These are phyloP conservation scores for Oopsacas minuta DNA, from an alignment of 37 sponge, comb jelly and placozoan species.

Conservation along the genomic window DNA sequence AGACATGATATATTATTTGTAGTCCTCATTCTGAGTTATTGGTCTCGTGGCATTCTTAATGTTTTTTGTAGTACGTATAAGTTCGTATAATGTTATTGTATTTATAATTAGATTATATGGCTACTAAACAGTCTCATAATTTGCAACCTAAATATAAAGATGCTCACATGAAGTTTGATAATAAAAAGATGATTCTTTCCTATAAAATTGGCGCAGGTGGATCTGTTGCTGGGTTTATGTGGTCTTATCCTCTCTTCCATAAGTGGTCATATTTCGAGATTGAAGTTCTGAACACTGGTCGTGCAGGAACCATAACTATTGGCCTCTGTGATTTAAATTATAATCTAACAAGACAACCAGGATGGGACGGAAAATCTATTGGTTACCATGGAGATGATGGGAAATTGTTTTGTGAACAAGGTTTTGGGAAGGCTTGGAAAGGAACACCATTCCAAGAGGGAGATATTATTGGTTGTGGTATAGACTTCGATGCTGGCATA, in stretches of 20 bases:
- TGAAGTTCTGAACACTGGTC: background rate
- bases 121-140: background rate
- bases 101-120: no score
- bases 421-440: background rate
- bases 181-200: background rate
- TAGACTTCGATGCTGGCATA: background rate
- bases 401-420: background rate
- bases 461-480: background rate
- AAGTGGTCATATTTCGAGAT: conserved; percentile 17
- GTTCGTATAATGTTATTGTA: no score
- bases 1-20: no score
- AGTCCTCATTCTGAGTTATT: no score
- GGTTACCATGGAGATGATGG: conserved; percentile 19
- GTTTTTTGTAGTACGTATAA: no score
- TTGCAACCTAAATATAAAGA: background rate
- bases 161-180: background rate
- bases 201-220: background rate
- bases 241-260: conserved; percentile 14
- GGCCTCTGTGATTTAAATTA: background rate
- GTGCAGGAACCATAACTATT: background rate
- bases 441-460: background rate
- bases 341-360: background rate
- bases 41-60: no score
- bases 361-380: background rate
- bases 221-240: background rate